A percentile compares a stretch with the other conserved stretches of the same genome.
phyloP scores from a whole-genome alignment of 2,888 invertebrate species.

The Emmelina monodactyla region DNA sequence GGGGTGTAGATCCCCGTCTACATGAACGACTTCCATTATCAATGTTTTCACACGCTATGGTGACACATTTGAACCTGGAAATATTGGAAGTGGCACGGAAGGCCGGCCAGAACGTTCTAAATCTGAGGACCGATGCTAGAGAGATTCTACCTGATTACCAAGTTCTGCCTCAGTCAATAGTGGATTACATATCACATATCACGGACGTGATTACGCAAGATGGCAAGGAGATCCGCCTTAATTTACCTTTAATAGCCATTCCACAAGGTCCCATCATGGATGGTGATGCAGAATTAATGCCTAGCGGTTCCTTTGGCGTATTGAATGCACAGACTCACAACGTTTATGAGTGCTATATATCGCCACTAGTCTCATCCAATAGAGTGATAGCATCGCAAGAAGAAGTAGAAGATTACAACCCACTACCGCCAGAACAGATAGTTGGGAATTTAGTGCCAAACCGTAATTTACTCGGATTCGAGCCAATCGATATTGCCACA shows the following conservation, averaged over 20 bases:
- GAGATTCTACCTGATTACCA: conserved; percentile 6
- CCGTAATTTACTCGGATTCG: background rate
- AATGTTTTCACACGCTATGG: conserved; percentile 8
- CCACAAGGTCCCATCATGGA: conserved; percentile 11
- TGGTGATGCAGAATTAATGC: background rate
- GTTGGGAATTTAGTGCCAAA: background rate
- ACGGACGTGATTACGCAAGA: background rate
- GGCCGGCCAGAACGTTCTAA: conserved; percentile 6
- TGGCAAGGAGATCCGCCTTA: conserved; percentile 1
- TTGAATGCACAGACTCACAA: conserved; percentile 7
- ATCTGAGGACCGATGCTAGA: conserved; percentile 2
- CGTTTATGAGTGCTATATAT: conserved; percentile 11
- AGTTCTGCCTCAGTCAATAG: conserved; percentile 3
- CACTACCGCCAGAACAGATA: background rate
- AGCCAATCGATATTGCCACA: background rate
- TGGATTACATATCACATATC: conserved; percentile 5
- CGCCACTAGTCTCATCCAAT: conserved; percentile 5
- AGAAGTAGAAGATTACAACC: background rate
- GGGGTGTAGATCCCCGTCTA: no score
- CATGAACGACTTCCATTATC: conserved; percentile 6
- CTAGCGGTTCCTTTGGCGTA: conserved; percentile 9
- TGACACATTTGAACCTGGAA: conserved; percentile 7
- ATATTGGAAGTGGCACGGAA: conserved; percentile 4
- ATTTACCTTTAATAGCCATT: conserved; percentile 10
- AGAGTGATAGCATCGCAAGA: conserved; percentile 2